Evolutionary conservation across 2,888 invertebrate genomes (phyloP), one percentile per base, ranked within the genome.

Genomic region (Sussaba pulchella): DNA sequence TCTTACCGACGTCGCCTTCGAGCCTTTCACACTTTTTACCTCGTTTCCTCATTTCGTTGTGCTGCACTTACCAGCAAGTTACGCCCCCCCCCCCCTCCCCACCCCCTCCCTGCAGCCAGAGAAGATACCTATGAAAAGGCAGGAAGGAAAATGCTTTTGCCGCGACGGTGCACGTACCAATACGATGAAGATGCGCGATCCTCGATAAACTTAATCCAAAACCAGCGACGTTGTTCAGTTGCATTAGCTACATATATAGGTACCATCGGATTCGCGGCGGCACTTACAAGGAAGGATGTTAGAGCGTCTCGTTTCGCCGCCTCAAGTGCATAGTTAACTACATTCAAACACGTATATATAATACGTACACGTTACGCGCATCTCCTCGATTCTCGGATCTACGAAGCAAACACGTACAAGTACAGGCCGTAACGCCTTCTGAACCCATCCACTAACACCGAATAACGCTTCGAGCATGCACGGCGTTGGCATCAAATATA

Each of bases 1-100:
- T 83, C 75, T 81, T 78, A 80, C 72, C 50, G 24, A 47, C 69
- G 66, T 78, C 54, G 43, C 39, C 43, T n/a, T 54, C 57, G 19
- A n/a, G n/a, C 63, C 63, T 57, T 39, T 14, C 14, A 19, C 21
- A 31, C 39, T 31, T 47, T 45, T 41, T 41, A 14, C 0, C 26
- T 14, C 41, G 1, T 21, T 43, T 39, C 19, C 12, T 19, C 12
- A 14, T 41, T 14, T 21, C 24, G 24, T 73, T 43, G 41, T 45
- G 43, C 41, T 43, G 54, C 67, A 69, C 41, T 69, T 41, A 26
- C 54, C 26, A 54, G 43, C 41, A 43, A 12, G 17, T 24, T 14
- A 24, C 14, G 10, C 47, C 8, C 41, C 24, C 17, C 43, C 17
- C 41, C 14, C 69, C n/a, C n/a, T n/a, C n/a, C n/a, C n/a, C n/a